phyloP scores from a whole-genome alignment of 2,113 vertebrate genomes.

The Scytalopus superciliaris region DNA sequence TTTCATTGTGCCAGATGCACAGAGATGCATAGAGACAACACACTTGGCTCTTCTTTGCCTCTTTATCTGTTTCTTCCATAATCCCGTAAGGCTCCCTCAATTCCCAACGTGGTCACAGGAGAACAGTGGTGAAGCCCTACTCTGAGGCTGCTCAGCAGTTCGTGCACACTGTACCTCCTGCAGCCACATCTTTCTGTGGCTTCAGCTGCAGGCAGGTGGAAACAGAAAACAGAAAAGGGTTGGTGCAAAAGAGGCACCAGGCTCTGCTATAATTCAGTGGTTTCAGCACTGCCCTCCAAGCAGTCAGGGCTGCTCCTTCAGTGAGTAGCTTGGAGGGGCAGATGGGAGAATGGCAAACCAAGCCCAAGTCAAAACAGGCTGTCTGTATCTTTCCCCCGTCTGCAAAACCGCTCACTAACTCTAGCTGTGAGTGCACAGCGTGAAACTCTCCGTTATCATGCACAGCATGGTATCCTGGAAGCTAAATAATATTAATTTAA shows the following conservation, averaged over 20 bases:
- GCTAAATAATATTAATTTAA: neutral
- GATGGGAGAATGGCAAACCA: neutral
- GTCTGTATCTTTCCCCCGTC: neutral
- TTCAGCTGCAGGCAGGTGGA: neutral
- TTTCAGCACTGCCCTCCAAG: neutral
- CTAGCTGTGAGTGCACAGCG: rapidly evolving
- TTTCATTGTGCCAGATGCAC: neutral
- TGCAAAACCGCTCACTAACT: neutral
- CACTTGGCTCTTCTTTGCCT: neutral
- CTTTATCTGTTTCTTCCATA: neutral
- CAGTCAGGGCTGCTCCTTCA: neutral
- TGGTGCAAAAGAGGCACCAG: neutral
- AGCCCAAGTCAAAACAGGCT: neutral
- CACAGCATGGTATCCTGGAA: neutral
- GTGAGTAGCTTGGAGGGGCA: neutral
- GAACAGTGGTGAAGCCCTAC: neutral
- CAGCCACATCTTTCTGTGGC: neutral
- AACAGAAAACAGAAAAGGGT: neutral
- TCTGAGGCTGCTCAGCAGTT: neutral
- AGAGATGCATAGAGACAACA: neutral
- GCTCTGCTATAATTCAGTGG: neutral
- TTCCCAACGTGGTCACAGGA: rapidly evolving
- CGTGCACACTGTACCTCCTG: rapidly evolving
- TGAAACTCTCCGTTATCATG: neutral
- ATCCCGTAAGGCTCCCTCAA: neutral